phyloP scores from a whole-genome alignment of 2,113 vertebrate species.

The Dipodomys ordii region DNA sequence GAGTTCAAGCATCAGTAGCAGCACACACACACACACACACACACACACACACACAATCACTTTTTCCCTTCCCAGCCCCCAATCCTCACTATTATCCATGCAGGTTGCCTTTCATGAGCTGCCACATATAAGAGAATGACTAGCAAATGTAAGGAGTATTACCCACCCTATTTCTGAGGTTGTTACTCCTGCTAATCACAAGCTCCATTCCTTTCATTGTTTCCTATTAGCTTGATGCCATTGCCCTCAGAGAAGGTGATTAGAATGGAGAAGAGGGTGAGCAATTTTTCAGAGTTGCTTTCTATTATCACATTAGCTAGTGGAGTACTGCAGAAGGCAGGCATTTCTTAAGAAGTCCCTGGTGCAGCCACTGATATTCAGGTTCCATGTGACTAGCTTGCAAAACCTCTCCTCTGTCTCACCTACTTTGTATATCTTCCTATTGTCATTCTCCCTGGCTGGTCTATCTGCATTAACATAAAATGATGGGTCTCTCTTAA shows the following conservation, averaged over 20 bases:
- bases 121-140: not conserved
- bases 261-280: conserved; percentile 20
- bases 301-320: conserved; percentile 61
- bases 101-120: not conserved
- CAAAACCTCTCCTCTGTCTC: conserved; percentile 64
- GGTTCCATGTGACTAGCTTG: conserved; percentile 65
- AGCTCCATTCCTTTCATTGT: not conserved
- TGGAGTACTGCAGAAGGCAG: conserved; percentile 55
- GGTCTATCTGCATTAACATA: rapidly evolving
- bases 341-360: conserved; percentile 64
- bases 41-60: no score
- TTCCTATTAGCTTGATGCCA: not conserved
- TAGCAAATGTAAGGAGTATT: not conserved
- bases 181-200: not conserved
- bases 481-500: conserved; percentile 47
- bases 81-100: not conserved
- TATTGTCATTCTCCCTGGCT: conserved; percentile 37
- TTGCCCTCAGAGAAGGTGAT: conserved; percentile 54
- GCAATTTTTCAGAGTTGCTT: conserved; percentile 38
- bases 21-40: no score
- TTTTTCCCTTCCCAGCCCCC: no score
- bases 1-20: no score
- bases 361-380: conserved; percentile 48
- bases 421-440: conserved; percentile 18
- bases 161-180: not conserved